Percentiles rank a stretch among this genome's conserved stretches.
phyloP scores from a whole-genome alignment of 2,888 invertebrate species.

The Machimus atricapillus region DNA sequence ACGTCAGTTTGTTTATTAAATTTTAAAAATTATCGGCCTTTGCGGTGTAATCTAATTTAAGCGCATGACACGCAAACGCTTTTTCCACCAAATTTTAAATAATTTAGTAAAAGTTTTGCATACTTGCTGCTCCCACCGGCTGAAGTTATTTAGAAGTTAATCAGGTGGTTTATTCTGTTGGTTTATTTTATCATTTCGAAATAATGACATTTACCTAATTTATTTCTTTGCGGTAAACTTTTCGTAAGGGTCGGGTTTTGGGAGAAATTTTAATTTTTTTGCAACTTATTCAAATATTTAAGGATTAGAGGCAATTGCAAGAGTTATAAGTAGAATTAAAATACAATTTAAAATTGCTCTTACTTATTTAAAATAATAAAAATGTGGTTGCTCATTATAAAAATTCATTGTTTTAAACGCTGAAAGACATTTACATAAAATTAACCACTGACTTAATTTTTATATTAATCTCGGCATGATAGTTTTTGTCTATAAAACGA shows the following conservation, averaged over 20 bases:
- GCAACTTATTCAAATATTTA: background rate
- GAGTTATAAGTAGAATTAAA: too few species aligned
- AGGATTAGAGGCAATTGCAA: too few species aligned
- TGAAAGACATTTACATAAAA: background rate
- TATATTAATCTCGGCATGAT: background rate
- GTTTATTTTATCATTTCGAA: background rate
- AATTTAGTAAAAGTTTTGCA: background rate
- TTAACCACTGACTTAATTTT: background rate
- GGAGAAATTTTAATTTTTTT: background rate
- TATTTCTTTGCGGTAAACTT: background rate
- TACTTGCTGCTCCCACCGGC: background rate
- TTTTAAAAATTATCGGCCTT: background rate
- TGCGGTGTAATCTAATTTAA: constrained; percentile 1
- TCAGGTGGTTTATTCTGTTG: background rate
- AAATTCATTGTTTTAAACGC: background rate
- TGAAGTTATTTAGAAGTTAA: background rate
- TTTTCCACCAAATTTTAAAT: background rate
- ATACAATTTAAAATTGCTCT: background rate
- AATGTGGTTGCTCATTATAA: background rate
- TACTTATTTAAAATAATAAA: background rate
- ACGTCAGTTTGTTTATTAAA: background rate
- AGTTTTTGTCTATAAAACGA: background rate
- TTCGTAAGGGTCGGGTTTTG: background rate
- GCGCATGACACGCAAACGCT: background rate
- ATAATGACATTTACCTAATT: background rate